phyloP scores from a whole-genome alignment of 2,797 vertebrate species.

The Diglossa cyanea region DNA sequence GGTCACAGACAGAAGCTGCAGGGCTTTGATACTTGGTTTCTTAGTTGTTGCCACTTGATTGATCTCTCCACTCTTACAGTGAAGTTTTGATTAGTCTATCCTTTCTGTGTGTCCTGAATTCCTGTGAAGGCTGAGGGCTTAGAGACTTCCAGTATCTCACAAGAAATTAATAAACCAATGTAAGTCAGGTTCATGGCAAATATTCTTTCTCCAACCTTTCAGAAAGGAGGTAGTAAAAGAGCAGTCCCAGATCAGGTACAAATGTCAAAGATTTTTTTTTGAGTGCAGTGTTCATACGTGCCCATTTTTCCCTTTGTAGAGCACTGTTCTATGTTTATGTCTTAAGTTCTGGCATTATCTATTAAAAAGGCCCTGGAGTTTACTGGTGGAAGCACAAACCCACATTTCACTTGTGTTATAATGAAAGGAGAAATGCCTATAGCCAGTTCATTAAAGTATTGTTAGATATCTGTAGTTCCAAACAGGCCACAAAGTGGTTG shows the following conservation, averaged over 20 bases:
- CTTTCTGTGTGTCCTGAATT: not conserved
- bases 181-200: not conserved
- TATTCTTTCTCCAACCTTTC: not conserved
- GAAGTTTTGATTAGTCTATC: not conserved
- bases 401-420: not conserved
- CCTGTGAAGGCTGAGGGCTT: not conserved
- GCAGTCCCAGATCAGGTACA: not conserved
- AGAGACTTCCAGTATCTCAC: not conserved
- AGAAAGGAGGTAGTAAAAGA: not conserved
- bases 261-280: not conserved
- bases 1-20: not conserved
- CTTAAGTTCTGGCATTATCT: not conserved
- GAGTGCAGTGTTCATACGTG: not conserved
- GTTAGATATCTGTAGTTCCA: not conserved
- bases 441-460: not conserved
- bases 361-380: not conserved
- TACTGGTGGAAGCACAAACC: not conserved
- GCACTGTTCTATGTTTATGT: not conserved
- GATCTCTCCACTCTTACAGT: not conserved
- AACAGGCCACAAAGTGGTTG: not conserved
- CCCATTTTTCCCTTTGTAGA: not conserved
- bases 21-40: not conserved
- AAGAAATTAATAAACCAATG: not conserved
- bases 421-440: not conserved
- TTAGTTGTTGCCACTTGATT: not conserved